These are phyloP conservation scores for Candidula unifasciata DNA, from an alignment of 2,888 invertebrate species.

Conservation along the genomic window DNA sequence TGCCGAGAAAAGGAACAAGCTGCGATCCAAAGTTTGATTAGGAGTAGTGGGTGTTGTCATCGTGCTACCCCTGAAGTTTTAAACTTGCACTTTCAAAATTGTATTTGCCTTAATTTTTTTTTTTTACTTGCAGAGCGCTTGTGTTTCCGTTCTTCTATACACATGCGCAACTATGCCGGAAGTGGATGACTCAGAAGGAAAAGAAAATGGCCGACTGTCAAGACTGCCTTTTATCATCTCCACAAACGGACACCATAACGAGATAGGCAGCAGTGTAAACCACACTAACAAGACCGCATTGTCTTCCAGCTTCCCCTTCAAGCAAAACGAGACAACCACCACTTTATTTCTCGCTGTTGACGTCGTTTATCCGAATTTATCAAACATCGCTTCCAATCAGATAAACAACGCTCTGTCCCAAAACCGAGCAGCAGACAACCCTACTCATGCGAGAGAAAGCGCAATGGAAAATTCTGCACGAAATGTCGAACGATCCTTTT, in stretches of 20 bases:
- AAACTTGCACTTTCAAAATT: no score
- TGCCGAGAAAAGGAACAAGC: no score
- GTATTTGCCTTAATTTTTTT: neutral
- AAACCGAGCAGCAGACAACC: neutral
- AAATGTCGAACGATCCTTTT: neutral
- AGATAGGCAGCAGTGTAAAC: neutral
- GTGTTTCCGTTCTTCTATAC: slow-evolving; percentile 44
- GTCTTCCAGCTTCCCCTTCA: neutral
- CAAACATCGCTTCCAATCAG: neutral
- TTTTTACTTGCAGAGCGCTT: slow-evolving; percentile 34
- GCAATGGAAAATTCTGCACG: neutral
- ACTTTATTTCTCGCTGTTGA: neutral
- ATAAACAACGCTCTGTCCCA: neutral
- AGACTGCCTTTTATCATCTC: neutral
- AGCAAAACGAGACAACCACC: neutral
- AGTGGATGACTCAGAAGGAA: slow-evolving; percentile 27
- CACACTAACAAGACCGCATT: neutral
- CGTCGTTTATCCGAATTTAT: neutral
- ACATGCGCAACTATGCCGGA: slow-evolving; percentile 41
- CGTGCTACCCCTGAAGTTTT: no score
- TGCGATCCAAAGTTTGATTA: no score
- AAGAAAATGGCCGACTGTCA: neutral
- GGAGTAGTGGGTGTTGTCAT: no score
- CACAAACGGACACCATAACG: slow-evolving; percentile 21
- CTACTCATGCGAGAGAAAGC: no score